These are phyloP conservation scores for Orussus abietinus DNA, from an alignment of 1,140 invertebrate genomes.

Conservation along the genomic window DNA sequence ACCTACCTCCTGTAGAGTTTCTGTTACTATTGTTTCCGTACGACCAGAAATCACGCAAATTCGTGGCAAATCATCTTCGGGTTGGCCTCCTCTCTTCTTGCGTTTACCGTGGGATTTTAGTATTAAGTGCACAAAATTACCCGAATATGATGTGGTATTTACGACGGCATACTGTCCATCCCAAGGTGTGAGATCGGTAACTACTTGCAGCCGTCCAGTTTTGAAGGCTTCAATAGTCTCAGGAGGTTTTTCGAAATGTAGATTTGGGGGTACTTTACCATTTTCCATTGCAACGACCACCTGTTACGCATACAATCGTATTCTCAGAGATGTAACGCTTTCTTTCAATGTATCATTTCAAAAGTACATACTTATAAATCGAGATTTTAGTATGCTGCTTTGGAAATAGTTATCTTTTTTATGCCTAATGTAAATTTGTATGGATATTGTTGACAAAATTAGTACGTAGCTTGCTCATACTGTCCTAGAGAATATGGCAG, in stretches of 20 bases:
- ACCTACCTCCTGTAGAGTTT: conserved; percentile 42
- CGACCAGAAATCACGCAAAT: conserved; percentile 56
- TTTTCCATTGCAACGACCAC: conserved; percentile 59
- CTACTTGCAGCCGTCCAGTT: conserved; percentile 61
- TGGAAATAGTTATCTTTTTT: too few species aligned
- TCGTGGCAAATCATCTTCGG: conserved; percentile 35
- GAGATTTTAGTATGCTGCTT: too few species aligned
- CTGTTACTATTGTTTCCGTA: conserved; percentile 56
- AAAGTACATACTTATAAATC: too few species aligned
- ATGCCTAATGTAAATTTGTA: too few species aligned
- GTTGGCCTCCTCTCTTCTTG: conserved; percentile 25
- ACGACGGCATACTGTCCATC: conserved; percentile 60
- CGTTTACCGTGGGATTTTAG: conserved; percentile 48
- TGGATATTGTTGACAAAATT: too few species aligned
- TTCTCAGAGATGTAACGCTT: too few species aligned
- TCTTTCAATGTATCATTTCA: too few species aligned
- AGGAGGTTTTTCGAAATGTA: conserved; percentile 65
- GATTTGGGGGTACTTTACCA: conserved; percentile 61
- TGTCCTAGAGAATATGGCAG: too few species aligned
- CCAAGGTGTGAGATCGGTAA: conserved; percentile 55
- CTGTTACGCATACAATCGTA: too few species aligned
- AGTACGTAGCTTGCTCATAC: too few species aligned
- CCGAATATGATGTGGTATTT: conserved; percentile 72
- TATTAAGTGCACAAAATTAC: conserved; percentile 63
- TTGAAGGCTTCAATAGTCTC: conserved; percentile 59